Evolutionary conservation across 2,797 vertebrate species (phyloP).

Genomic region (Anas bernieri): DNA sequence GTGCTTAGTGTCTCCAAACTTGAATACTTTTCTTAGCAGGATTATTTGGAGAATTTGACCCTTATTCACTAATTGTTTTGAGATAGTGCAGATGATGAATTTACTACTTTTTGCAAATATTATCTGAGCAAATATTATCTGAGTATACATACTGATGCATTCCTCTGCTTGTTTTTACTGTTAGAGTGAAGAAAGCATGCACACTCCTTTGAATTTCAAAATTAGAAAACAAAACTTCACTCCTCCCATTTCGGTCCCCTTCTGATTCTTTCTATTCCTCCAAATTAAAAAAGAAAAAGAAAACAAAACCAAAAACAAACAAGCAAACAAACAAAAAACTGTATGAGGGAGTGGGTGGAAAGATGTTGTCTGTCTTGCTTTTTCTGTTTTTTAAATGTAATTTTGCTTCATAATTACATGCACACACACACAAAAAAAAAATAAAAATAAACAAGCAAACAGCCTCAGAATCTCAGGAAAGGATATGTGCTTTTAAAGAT

Average conservation of each 20-base stretch:
- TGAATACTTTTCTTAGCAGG: background rate
- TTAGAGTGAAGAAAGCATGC: background rate
- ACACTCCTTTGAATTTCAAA: background rate
- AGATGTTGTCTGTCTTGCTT: background rate
- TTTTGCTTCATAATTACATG: background rate
- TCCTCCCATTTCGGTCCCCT: background rate
- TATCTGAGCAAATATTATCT: background rate
- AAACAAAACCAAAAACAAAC: too few species aligned
- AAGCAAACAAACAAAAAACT: too few species aligned
- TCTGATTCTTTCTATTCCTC: background rate
- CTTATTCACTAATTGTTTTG: background rate
- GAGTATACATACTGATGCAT: background rate
- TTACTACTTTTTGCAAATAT: background rate
- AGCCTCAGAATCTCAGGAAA: background rate
- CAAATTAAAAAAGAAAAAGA: background rate
- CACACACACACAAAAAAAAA: background rate
- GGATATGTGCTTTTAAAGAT: background rate
- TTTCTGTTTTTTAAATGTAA: background rate
- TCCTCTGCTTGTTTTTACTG: background rate
- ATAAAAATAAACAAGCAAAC: background rate
- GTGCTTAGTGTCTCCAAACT: background rate
- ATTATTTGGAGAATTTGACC: background rate
- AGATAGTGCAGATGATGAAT: background rate
- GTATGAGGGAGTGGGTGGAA: fast-evolving
- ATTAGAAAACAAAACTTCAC: background rate